phyloP scores from a whole-genome alignment of 1,140 invertebrate genomes.

The Philopotamus ludificatus region DNA sequence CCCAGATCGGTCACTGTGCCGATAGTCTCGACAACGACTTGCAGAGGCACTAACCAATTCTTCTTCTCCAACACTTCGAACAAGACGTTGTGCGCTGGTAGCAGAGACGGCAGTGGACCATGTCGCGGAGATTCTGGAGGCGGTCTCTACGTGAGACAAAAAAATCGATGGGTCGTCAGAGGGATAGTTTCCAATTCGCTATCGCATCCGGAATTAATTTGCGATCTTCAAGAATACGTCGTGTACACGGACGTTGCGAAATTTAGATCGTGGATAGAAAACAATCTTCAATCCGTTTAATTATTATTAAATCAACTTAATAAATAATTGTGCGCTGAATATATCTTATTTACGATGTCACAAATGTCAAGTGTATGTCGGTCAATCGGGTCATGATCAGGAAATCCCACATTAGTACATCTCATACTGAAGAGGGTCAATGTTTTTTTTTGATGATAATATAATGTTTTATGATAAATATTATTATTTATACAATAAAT shows the following conservation, averaged over 20 bases:
- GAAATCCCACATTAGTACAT: no score
- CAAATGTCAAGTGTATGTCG: no score
- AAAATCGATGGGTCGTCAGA: slow-evolving; percentile 49
- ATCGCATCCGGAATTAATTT: slow-evolving; percentile 45
- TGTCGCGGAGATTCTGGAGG: slow-evolving; percentile 55
- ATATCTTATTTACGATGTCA: no score
- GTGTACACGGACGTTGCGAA: slow-evolving; percentile 57
- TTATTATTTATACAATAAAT: no score
- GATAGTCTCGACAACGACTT: slow-evolving; percentile 48
- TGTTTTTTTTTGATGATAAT: no score
- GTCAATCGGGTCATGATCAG: no score
- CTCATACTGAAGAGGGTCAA: no score
- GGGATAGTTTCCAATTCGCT: slow-evolving; percentile 55
- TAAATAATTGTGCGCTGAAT: no score
- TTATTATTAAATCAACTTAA: no score
- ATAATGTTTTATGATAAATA: no score
- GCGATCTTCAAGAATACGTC: slow-evolving; percentile 54
- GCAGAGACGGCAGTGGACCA: slow-evolving; percentile 49
- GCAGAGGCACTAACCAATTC: slow-evolving; percentile 40
- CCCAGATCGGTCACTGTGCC: slow-evolving; percentile 45
- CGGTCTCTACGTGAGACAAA: slow-evolving; percentile 45
- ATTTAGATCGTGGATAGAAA: slow-evolving; percentile 54
- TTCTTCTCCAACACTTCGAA: slow-evolving; percentile 42
- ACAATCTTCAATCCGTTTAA: no score
- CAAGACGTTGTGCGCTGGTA: slow-evolving; percentile 52